Base-by-base conservation (phyloP, 2,797 vertebrate species). In the Coendou prehensilis region DNA sequence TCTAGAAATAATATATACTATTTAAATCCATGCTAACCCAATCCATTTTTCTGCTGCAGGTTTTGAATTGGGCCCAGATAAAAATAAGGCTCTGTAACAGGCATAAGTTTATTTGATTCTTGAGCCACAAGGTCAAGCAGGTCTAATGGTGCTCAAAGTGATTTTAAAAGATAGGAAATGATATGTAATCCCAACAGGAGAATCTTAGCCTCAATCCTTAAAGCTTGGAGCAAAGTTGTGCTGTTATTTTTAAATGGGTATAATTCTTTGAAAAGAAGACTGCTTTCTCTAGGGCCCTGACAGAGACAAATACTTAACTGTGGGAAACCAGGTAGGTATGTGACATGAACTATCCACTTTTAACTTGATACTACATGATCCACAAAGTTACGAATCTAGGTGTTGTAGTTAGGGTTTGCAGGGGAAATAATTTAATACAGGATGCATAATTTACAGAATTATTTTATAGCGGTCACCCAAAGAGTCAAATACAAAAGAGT, bases 261-360 rank as follows among this genome's bases (percentile, higher is more conserved):
- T 69, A 26, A 22, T 87, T 95, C 83, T 73, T 95, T 83, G 61
- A 75, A 95, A 92, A 59, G 4, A 23, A 92, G 7, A 14, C 47
- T 78, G 14, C 26, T 82, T 91, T 80, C 61, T 81, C 81, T 3
- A 86, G 33, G 50, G 23, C 57, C 17, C 64, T 79, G 18, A 30
- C 2, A 50, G n/a, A 80, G 3, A 59, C 20, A 6, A 73, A 87
- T 30, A 76, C 6, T 89, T 88, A 75, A 22, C 41, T 54, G 67
- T 8, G 30, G 61, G 6, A 71, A 30, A 30, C 6, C 14, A 56
- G 33, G 23, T 71, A 76, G 79, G 8, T 82, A 63, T 56, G 47
- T 90, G 57, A 80, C 6, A 54, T 18, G 17, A 92, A 76, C 10
- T 81, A 15, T 50, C 17, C 9, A 56, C 47, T 6, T 80, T 80